phyloP scores from a whole-genome alignment of 2,888 invertebrate species.

The Athripsodes cinereus region DNA sequence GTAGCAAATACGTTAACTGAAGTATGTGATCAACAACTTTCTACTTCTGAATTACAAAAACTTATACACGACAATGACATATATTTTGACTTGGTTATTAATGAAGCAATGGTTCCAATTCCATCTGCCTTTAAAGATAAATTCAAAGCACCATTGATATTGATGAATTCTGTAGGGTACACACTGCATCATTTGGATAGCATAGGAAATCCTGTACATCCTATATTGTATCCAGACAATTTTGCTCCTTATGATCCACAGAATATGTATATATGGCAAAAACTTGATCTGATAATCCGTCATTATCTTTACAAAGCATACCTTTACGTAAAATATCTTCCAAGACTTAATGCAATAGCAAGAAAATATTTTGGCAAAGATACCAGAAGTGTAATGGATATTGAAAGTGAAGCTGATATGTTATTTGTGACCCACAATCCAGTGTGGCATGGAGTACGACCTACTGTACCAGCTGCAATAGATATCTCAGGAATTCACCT shows the following conservation, averaged over 20 bases:
- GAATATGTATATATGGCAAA: conserved; percentile 40
- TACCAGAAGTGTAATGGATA: conserved; percentile 37
- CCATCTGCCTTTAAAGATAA: conserved; percentile 48
- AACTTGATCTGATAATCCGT: conserved; percentile 25
- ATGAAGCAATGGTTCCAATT: conserved; percentile 49
- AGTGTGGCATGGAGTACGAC: conserved; percentile 39
- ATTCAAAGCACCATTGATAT: conserved; percentile 50
- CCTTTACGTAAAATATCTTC: conserved; percentile 14
- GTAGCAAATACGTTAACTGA: not conserved
- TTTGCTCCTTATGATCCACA: conserved; percentile 39
- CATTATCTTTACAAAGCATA: not conserved
- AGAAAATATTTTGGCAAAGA: conserved; percentile 29
- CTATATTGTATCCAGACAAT: conserved; percentile 46
- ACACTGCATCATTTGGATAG: conserved; percentile 45
- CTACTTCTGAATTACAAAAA: conserved; percentile 30
- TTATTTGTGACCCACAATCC: conserved; percentile 42
- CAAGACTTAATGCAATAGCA: conserved; percentile 25
- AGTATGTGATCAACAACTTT: conserved; percentile 29
- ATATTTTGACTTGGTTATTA: conserved; percentile 51
- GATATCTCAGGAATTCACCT: conserved; percentile 44
- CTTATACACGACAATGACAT: conserved; percentile 35
- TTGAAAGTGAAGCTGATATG: conserved; percentile 44
- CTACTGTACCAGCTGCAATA: conserved; percentile 37
- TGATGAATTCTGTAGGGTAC: conserved; percentile 46
- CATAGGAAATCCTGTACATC: conserved; percentile 49